A percentile compares a stretch with the other conserved stretches of the same genome.
These are phyloP conservation scores for Leucoraja erinaceus DNA, from an alignment of 2,113 vertebrate genomes.

Conservation along the genomic window DNA sequence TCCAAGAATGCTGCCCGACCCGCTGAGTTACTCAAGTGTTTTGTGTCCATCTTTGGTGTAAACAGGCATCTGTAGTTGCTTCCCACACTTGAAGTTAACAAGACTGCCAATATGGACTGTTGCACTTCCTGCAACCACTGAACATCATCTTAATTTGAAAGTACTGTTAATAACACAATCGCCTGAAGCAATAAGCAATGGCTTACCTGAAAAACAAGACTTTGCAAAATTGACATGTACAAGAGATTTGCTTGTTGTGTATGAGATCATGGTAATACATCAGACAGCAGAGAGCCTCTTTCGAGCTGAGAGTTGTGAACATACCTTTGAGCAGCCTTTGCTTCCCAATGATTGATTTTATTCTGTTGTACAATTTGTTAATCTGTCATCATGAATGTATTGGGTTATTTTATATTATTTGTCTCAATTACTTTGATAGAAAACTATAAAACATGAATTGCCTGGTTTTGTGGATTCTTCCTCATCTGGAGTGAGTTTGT, in stretches of 20 bases:
- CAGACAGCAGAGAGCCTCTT: not conserved
- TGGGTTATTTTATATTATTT: not conserved
- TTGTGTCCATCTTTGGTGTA: too few relatives aligned
- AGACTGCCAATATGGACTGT: not conserved
- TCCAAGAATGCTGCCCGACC: too few relatives aligned
- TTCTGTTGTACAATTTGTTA: not conserved
- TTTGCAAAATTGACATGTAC: not conserved
- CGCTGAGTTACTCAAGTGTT: too few relatives aligned
- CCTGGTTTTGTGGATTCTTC: not conserved
- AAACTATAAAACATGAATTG: not conserved
- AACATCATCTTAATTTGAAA: not conserved
- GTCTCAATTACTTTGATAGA: not conserved
- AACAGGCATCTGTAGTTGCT: too few relatives aligned
- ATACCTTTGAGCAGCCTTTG: not conserved
- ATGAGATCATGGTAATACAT: not conserved
- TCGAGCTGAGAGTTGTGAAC: not conserved
- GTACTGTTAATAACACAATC: slow-evolving; percentile 2
- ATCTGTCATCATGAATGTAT: not conserved
- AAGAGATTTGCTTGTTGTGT: not conserved
- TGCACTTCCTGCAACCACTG: not conserved
- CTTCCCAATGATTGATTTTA: not conserved
- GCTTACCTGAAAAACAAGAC: not conserved
- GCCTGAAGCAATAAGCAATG: slow-evolving; percentile 3
- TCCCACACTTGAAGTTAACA: not conserved
- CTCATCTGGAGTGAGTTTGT: not conserved